Base-by-base conservation (phyloP, 2,888 invertebrate genomes). In the Cacoxenus indagator region DNA sequence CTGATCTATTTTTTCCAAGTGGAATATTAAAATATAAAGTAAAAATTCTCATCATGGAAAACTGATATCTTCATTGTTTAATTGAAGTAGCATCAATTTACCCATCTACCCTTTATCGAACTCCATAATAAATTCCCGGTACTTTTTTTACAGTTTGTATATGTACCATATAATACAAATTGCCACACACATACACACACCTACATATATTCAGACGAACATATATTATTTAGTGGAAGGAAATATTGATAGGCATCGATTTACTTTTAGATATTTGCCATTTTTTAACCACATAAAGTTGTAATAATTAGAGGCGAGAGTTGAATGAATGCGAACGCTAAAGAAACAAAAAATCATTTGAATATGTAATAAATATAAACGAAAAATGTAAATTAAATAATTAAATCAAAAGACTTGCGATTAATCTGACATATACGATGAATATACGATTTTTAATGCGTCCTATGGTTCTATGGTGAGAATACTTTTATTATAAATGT, bases 241-340 rank as follows among this genome's bases (percentile, higher is more conserved):
- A 62, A 62, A 48, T 64, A 51, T 19, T 43, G 22, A 48, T 64
- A 64, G 24, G 43, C 45, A 62, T 24, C 24, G 43, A 62, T 45
- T 62, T 27, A 19, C 26, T 62, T 61, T 62, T 43, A 45, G 61
- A 27, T 37, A 37, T 8, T 62, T 62, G 61, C 45, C 26, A 24
- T 61, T 59, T 62, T 43, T 43, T n/a, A n/a, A n/a, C n/a, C n/a
- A n/a, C n/a, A n/a, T n/a, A n/a, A 24, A 59, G 31, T 62, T 62
- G 61, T 43, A 45, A 5, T 61, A 62, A 43, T 62, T 62, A 45
- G 24, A 17, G 24, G 24, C 27, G 55, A 51, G 22, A 17, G 71
- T 69, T 76, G 31, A 54, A 70, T 59, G 70, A 55, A 66, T 62
- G 65, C 22, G 66, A 62, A 69, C 48, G 67, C 22, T 37, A 19